A percentile compares a stretch with the other conserved stretches of the same genome.
Conservation (phyloP, 2,888 invertebrate genomes). For the Chydorus sphaericus region DNA sequence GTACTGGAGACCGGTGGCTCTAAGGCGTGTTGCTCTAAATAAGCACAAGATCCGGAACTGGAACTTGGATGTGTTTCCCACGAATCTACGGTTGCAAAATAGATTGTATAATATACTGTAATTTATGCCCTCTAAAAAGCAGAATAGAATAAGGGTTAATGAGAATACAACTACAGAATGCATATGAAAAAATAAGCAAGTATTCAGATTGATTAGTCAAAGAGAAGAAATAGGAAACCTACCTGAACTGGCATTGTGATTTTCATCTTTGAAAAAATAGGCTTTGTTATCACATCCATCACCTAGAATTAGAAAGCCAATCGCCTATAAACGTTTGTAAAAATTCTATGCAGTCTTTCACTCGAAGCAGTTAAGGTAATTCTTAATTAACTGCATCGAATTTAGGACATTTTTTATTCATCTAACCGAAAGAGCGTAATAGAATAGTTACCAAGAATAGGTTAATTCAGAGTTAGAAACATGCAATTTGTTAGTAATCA, state of each 20-base stretch:
- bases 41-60: not conserved
- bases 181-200: not conserved
- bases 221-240: conserved; percentile 21
- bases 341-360: not conserved
- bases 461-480: too few species aligned
- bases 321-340: not conserved
- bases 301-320: conserved; percentile 21
- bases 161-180: not conserved
- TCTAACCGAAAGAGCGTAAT: not conserved
- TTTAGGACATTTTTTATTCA: too few species aligned
- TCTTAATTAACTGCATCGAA: too few species aligned
- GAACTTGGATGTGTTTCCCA: not conserved
- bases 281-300: conserved; percentile 59
- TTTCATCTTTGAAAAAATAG: conserved; percentile 55
- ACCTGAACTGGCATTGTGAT: conserved; percentile 45
- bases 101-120: too few species aligned
- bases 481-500: not conserved
- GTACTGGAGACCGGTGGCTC: conserved; percentile 2
- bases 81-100: not conserved
- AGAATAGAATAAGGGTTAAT: not conserved
- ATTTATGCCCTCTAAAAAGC: not conserved
- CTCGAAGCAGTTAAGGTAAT: too few species aligned
- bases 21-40: not conserved
- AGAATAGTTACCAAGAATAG: too few species aligned
- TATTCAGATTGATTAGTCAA: not conserved